Percentiles rank a stretch among this genome's conserved stretches.
Evolutionary conservation across 2,888 invertebrate genomes (phyloP).

Genomic region (Hirtodrosophila duncani): DNA sequence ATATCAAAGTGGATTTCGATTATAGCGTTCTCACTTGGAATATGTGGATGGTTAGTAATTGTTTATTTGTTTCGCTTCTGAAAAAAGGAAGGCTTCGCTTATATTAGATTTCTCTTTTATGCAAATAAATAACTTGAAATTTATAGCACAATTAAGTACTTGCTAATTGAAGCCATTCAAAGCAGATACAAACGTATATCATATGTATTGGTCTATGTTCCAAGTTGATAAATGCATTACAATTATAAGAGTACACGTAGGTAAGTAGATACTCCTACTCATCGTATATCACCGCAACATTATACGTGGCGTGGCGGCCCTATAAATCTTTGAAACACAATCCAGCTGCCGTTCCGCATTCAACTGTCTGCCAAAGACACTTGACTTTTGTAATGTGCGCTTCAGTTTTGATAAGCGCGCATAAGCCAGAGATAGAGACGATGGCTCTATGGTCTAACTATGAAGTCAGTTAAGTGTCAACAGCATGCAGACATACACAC

Average conservation of each 20-base stretch:
- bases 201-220: too few relatives aligned
- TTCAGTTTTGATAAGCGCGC: conserved; percentile 18
- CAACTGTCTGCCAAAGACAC: conserved; percentile 39
- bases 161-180: conserved; percentile 36
- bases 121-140: conserved; percentile 6
- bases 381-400: conserved; percentile 36
- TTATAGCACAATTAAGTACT: too few relatives aligned
- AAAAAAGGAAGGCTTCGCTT: too few relatives aligned
- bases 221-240: conserved; percentile 30
- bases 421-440: not conserved
- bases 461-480: conserved; percentile 21
- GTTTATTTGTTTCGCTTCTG: too few relatives aligned
- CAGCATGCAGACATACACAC: conserved; percentile 3
- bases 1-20: too few relatives aligned
- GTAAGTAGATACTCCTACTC: conserved; percentile 25
- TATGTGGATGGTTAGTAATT: too few relatives aligned
- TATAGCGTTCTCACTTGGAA: too few relatives aligned
- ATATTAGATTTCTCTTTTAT: not conserved
- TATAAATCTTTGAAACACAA: conserved; percentile 32
- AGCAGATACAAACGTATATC: conserved; percentile 25
- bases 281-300: not conserved
- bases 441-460: conserved; percentile 7
- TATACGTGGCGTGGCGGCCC: conserved; percentile 22
- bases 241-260: conserved; percentile 13
- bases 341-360: conserved; percentile 23